Base-by-base conservation (phyloP, 1,140 invertebrate genomes). In the Orchestia grillus region DNA sequence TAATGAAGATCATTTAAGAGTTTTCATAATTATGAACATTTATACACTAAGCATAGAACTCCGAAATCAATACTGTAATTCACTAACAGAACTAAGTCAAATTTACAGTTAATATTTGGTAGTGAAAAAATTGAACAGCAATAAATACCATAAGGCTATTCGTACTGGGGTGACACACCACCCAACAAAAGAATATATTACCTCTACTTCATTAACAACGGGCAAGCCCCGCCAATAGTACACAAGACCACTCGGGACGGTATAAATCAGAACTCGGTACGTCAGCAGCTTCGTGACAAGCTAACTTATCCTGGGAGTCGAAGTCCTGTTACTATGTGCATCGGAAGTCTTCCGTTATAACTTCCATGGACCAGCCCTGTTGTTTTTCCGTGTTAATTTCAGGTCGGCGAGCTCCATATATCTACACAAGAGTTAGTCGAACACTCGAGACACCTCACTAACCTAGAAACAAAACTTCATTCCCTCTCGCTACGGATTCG, bases 81-180 rank as follows among this genome's bases (percentile, higher is more conserved):
- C 6, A 53, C 6, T 53, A 53, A 53, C 19, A 41, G 36, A 87
- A 87, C 8, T 87, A 87, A 40, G 36, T 87, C 87, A 87, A n/a
- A 42, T 90, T 42, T 44, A 19, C 4, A 90, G n/a, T 41, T 90
- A 90, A 90, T 90, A 42, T 90, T 90, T 90, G 88, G 88, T 90
- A 41, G 43, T 42, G 88, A 42, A 90, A 90, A 90, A 41, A 19
- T n/a, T n/a, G 62, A 77, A 90, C 11, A 90, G n/a, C 3, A 90
- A 90, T 90, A 90, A 90, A 90, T 90, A 90, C 88, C 88, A 44
- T 44, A 42, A 90, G 43, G 43, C 88, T 90, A 90, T 41, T 90
- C 88, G 88, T 90, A 90, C 88, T 90, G 88, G 42, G n/a, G 88
- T 15, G 62, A 15, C 62, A 77, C 62, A 77, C 62, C 62, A 28